These are phyloP conservation scores for Laupala kohalensis DNA, from an alignment of 1,140 invertebrate species.

Conservation along the genomic window DNA sequence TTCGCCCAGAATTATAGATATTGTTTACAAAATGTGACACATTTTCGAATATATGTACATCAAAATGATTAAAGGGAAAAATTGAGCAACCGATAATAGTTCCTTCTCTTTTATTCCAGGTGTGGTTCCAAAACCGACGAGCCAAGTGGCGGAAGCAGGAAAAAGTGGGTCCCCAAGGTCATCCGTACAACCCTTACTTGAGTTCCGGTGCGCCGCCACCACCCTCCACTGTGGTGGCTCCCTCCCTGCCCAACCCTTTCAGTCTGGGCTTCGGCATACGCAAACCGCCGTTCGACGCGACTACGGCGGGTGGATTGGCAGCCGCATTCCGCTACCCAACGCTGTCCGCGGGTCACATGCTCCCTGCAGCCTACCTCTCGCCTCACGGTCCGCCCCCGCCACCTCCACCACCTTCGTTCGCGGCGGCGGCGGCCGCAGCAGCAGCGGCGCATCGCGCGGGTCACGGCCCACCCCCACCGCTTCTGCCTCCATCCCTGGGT, in stretches of 20 bases:
- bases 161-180: slow-evolving; percentile 56
- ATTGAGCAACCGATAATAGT: neutral
- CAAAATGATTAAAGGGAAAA: no score
- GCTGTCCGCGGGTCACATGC: slow-evolving; percentile 28
- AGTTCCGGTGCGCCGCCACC: slow-evolving; percentile 36
- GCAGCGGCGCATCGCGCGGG: slow-evolving; percentile 49
- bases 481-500: slow-evolving; percentile 46
- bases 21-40: no score
- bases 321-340: slow-evolving; percentile 26
- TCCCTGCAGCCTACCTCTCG: slow-evolving; percentile 29
- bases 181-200: slow-evolving; percentile 79
- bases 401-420: neutral
- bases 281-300: slow-evolving; percentile 48
- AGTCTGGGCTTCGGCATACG: slow-evolving; percentile 54
- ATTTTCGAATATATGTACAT: no score
- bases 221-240: slow-evolving; percentile 44
- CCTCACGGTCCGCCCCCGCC: slow-evolving; percentile 46
- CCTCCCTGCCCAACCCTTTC: slow-evolving; percentile 64
- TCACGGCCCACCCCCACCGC: slow-evolving; percentile 23
- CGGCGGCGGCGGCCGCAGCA: slow-evolving; percentile 37
- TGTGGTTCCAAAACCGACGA: slow-evolving; percentile 37
- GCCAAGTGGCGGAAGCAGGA: slow-evolving; percentile 33
- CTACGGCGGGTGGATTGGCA: slow-evolving; percentile 11
- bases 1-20: no score
- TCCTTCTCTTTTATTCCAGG: slow-evolving; percentile 25